Conservation (phyloP, 1,140 invertebrate species). For the Drosophila guanche region DNA sequence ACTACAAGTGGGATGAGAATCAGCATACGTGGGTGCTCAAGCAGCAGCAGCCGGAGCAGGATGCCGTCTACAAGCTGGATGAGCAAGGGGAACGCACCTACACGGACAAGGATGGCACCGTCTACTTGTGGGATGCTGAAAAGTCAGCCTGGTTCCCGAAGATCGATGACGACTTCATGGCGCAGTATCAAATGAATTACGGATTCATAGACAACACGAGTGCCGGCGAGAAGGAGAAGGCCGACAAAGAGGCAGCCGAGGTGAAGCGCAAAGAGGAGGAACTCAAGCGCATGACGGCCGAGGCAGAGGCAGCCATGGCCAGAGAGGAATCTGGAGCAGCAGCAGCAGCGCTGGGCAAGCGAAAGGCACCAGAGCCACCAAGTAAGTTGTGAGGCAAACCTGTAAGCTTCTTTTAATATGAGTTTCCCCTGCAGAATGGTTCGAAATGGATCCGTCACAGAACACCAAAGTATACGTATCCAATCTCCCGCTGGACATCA, state of each 20-base stretch:
- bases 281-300: constrained; percentile 69
- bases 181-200: constrained; percentile 97
- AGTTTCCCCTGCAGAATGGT: constrained; percentile 89
- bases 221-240: constrained; percentile 63
- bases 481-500: constrained; percentile 95
- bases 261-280: constrained; percentile 64
- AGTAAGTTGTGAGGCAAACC: constrained; percentile 49
- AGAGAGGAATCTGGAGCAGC: constrained; percentile 31
- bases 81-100: constrained; percentile 92
- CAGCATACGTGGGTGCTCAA: constrained; percentile 76
- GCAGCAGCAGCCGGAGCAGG: constrained; percentile 60
- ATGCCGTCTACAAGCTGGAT: constrained; percentile 87
- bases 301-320: constrained; percentile 75
- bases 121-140: constrained; percentile 95
- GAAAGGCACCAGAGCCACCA: constrained; percentile 84
- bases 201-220: constrained; percentile 89
- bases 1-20: constrained; percentile 81
- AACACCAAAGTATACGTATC: constrained; percentile 99
- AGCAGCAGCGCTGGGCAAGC: constrained; percentile 62
- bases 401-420: background rate
- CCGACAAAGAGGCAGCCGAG: constrained; percentile 62
- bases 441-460: constrained; percentile 95
- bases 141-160: constrained; percentile 98
- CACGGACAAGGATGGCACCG: constrained; percentile 94
- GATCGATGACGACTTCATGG: constrained; percentile 98